A percentile compares a stretch with the other conserved stretches of the same genome.
Evolutionary conservation across 2,888 invertebrate genomes (phyloP).

Genomic region (Amaurobius ferox): DNA sequence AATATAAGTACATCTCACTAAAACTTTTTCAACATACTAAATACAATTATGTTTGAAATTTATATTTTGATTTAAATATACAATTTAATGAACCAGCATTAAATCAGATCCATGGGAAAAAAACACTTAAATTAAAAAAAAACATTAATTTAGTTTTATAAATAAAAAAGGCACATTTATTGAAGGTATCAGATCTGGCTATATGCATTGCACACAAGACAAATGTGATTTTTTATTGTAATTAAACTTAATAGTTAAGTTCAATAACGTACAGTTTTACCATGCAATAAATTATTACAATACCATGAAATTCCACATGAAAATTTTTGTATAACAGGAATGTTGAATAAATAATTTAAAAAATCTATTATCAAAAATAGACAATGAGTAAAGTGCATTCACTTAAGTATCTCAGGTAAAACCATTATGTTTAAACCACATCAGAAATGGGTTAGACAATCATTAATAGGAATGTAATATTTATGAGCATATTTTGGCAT

Average conservation of each 20-base stretch:
- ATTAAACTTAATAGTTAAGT: background rate
- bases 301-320: background rate
- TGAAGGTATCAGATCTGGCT: background rate
- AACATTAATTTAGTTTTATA: too few species aligned
- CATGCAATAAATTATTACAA: background rate
- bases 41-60: too few species aligned
- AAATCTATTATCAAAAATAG: constrained; percentile 53
- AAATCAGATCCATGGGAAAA: constrained; percentile 11
- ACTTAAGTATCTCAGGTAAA: constrained; percentile 64
- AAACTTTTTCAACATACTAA: too few species aligned
- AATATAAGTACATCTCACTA: too few species aligned
- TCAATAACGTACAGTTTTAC: background rate
- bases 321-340: constrained; percentile 17
- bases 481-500: constrained; percentile 71
- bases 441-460: constrained; percentile 31
- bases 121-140: too few species aligned
- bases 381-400: constrained; percentile 12
- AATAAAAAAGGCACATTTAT: too few species aligned
- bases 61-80: background rate
- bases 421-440: constrained; percentile 24
- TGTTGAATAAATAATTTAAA: constrained; percentile 34
- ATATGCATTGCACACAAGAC: constrained; percentile 15
- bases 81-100: constrained; percentile 6
- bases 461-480: constrained; percentile 68
- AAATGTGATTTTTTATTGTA: background rate